These are phyloP conservation scores for Perithous albicinctus DNA, from an alignment of 2,888 invertebrate genomes.

Conservation along the genomic window DNA sequence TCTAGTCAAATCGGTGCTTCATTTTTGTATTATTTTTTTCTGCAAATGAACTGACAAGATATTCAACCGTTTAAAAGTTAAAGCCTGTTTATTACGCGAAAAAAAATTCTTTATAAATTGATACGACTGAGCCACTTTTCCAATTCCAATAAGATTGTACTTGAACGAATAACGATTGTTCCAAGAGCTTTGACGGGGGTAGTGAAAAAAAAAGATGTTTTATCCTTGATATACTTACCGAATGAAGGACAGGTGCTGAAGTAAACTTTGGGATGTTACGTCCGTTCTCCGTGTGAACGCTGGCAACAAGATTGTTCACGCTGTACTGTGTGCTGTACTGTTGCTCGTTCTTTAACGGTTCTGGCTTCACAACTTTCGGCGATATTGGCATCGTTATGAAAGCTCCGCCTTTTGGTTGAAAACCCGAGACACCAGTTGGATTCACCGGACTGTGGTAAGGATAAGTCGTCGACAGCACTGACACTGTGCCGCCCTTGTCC, in stretches of 20 bases:
- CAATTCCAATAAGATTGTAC: background rate
- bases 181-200: constrained; percentile 5
- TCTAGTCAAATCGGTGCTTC: no score
- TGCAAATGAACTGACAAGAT: no score
- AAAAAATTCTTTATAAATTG: no score
- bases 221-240: constrained; percentile 74
- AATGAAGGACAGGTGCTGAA: constrained; percentile 81
- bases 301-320: constrained; percentile 81
- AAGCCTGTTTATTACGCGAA: no score
- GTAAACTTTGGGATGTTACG: constrained; percentile 81
- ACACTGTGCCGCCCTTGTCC: constrained; percentile 82
- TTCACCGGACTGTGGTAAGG: constrained; percentile 90
- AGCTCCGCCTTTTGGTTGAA: constrained; percentile 97
- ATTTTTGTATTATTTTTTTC: no score
- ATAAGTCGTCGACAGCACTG: constrained; percentile 85
- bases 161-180: constrained; percentile 10
- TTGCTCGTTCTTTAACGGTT: constrained; percentile 76
- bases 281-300: constrained; percentile 81
- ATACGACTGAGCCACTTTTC: no score
- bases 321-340: constrained; percentile 82
- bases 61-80: no score
- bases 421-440: constrained; percentile 93
- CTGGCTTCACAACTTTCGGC: constrained; percentile 85
- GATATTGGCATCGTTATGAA: constrained; percentile 94
- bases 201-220: constrained; percentile 28